Conservation (phyloP, 2,113 vertebrate species). For the Oncorhynchus tshawytscha region DNA sequence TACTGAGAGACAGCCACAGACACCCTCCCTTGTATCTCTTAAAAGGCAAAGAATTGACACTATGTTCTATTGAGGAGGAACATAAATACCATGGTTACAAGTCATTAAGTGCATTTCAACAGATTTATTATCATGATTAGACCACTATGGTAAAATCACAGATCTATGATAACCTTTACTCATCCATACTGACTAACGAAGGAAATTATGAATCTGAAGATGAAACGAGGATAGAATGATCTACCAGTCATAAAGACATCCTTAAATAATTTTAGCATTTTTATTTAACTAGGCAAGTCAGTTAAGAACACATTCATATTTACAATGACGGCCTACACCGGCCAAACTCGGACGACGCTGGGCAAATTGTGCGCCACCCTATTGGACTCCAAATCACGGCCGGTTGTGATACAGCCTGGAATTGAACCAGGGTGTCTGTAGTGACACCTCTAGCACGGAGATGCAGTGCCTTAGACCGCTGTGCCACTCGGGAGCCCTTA, state of each 20-base stretch:
- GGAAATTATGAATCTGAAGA: background rate
- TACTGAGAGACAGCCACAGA: background rate
- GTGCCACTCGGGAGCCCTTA: too few species aligned
- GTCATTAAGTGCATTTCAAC: background rate
- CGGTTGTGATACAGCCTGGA: too few species aligned
- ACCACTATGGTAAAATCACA: background rate
- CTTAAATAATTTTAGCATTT: background rate
- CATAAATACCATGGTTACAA: background rate
- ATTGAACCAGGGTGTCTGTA: too few species aligned
- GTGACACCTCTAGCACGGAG: too few species aligned
- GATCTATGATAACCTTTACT: background rate
- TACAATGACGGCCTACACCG: too few species aligned
- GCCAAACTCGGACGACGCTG: too few species aligned
- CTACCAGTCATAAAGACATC: background rate
- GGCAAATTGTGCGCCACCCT: too few species aligned
- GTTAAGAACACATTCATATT: too few species aligned
- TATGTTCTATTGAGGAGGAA: background rate
- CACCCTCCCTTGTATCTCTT: background rate
- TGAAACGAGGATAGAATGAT: too few species aligned
- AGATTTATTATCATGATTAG: background rate
- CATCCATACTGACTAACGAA: background rate
- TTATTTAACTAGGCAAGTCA: too few species aligned
- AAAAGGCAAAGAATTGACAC: background rate
- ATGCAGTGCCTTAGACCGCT: too few species aligned
- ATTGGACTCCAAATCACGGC: too few species aligned